Percentiles rank a stretch among this genome's conserved stretches.
Conservation (phyloP, 2,888 invertebrate species). For the Patella caerulea region DNA sequence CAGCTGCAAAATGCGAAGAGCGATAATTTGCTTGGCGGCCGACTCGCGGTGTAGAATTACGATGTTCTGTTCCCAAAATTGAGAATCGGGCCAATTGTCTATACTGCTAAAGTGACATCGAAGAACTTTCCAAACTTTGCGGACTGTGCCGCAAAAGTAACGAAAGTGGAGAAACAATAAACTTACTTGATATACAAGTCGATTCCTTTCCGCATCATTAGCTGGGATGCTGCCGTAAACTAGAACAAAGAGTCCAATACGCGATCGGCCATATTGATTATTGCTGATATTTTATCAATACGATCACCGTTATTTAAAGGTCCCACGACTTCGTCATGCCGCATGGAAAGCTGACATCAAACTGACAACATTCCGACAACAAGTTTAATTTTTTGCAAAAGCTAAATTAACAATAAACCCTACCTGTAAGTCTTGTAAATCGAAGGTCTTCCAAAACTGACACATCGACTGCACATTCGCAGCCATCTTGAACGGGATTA, state of each 20-base stretch:
- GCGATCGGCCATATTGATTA: slow-evolving; percentile 58
- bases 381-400: not conserved
- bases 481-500: slow-evolving; percentile 72
- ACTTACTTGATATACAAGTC: not conserved
- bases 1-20: slow-evolving; percentile 1
- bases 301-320: slow-evolving; percentile 36
- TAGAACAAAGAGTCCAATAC: slow-evolving; percentile 40
- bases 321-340: slow-evolving; percentile 2
- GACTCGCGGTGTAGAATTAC: not conserved
- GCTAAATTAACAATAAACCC: slow-evolving; percentile 24
- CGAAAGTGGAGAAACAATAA: slow-evolving; percentile 11
- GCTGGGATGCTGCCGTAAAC: slow-evolving; percentile 25
- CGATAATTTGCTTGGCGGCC: slow-evolving; percentile 3
- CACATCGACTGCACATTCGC: slow-evolving; percentile 73
- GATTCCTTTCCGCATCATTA: slow-evolving; percentile 20
- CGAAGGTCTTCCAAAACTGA: slow-evolving; percentile 73
- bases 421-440: slow-evolving; percentile 72
- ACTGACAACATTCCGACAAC: not conserved
- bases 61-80: not conserved
- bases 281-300: slow-evolving; percentile 57
- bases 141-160: slow-evolving; percentile 16
- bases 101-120: slow-evolving; percentile 24
- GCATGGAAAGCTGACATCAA: not conserved
- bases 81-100: slow-evolving; percentile 1
- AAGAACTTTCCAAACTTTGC: slow-evolving; percentile 33